phyloP scores from a whole-genome alignment of 2,113 vertebrate species.

The Arenaria interpres region DNA sequence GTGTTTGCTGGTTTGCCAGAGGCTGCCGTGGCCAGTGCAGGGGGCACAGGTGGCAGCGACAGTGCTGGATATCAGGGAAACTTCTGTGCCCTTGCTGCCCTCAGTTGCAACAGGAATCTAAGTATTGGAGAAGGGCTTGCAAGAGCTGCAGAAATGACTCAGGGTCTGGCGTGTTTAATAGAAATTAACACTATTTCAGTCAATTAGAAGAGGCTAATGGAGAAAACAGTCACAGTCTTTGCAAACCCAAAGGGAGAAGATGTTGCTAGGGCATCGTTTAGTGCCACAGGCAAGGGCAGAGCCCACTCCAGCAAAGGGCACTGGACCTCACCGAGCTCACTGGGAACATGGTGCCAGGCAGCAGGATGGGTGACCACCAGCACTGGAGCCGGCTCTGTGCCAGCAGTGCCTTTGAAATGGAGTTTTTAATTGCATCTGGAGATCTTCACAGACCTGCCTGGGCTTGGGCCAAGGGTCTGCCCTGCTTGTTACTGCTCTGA shows the following conservation, averaged over 20 bases:
- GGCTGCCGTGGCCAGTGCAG: not conserved
- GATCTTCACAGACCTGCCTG: not conserved
- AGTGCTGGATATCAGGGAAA: rapidly evolving
- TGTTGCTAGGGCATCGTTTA: not conserved
- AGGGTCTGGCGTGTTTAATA: not conserved
- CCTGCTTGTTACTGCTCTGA: not conserved
- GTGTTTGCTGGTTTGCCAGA: rapidly evolving
- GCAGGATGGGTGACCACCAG: rapidly evolving
- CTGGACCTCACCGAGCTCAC: not conserved
- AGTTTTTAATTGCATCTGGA: not conserved
- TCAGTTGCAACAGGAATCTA: not conserved
- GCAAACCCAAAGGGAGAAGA: not conserved
- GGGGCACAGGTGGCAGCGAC: rapidly evolving
- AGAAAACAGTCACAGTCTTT: not conserved
- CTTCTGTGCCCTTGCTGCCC: not conserved
- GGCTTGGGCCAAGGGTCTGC: not conserved
- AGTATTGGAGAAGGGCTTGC: no score
- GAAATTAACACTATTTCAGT: not conserved
- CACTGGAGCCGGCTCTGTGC: not conserved
- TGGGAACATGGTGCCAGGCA: rapidly evolving
- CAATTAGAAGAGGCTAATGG: not conserved
- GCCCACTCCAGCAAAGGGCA: not conserved
- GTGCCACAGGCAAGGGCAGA: not conserved
- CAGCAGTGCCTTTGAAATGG: not conserved
- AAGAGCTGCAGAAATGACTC: not conserved